These are phyloP conservation scores for Temnothorax ravouxi DNA, from an alignment of 2,888 invertebrate species.

Conservation along the genomic window DNA sequence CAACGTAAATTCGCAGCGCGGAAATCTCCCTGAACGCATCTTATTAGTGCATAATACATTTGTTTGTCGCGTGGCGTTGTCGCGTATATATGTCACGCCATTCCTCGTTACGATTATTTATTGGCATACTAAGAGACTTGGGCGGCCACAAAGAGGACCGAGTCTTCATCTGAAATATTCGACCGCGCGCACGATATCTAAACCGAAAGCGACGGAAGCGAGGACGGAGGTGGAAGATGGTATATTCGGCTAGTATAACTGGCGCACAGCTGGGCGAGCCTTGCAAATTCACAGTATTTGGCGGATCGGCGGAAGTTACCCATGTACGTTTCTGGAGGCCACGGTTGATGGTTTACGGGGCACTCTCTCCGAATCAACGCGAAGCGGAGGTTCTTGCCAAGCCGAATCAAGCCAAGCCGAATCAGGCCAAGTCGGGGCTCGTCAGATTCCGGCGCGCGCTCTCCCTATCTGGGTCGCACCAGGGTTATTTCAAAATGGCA, in stretches of 20 bases:
- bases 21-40: not conserved
- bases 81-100: not conserved
- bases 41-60: not conserved
- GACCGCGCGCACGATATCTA: slow-evolving; percentile 29
- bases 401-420: slow-evolving; percentile 36
- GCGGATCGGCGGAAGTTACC: slow-evolving; percentile 77
- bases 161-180: slow-evolving; percentile 52
- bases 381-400: slow-evolving; percentile 72
- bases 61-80: not conserved
- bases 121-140: slow-evolving; percentile 34
- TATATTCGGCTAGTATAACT: slow-evolving; percentile 73
- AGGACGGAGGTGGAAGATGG: slow-evolving; percentile 19
- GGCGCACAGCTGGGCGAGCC: slow-evolving; percentile 76
- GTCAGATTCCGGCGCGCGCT: slow-evolving; percentile 25
- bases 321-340: slow-evolving; percentile 65
- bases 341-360: slow-evolving; percentile 70
- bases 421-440: slow-evolving; percentile 52
- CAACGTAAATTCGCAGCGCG: not conserved
- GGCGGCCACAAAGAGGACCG: slow-evolving; percentile 22
- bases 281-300: slow-evolving; percentile 76
- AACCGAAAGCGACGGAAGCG: slow-evolving; percentile 23
- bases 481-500: slow-evolving; percentile 76
- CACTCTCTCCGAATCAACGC: slow-evolving; percentile 67
- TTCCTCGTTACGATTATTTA: slow-evolving; percentile 44
- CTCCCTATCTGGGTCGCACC: slow-evolving; percentile 53